phyloP scores from a whole-genome alignment of 2,888 invertebrate species.

The Caradrina clavipalpis region DNA sequence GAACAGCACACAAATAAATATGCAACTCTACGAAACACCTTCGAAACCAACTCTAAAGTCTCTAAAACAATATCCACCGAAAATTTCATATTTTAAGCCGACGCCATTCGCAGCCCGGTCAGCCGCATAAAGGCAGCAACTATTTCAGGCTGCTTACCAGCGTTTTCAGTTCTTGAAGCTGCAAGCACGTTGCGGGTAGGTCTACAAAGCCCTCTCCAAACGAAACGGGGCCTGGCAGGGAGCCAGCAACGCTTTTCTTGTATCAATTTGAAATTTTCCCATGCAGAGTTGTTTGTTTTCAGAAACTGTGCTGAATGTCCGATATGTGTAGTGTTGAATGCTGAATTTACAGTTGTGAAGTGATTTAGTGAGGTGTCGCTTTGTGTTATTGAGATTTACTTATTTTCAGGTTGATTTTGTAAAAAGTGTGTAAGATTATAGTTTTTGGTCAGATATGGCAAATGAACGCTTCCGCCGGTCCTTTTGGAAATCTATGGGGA shows the following conservation, averaged over 20 bases:
- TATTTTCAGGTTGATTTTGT: background rate
- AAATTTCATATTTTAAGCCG: constrained; percentile 36
- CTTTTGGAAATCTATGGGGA: too few species aligned
- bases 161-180: constrained; percentile 72
- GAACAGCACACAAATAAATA: background rate
- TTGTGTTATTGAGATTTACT: constrained; percentile 1
- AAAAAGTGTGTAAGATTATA: too few species aligned
- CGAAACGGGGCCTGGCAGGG: constrained; percentile 73
- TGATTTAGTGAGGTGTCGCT: constrained; percentile 21
- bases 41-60: background rate
- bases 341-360: constrained; percentile 8
- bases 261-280: constrained; percentile 76
- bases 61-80: background rate
- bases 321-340: constrained; percentile 43
- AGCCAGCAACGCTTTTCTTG: constrained; percentile 72
- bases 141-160: constrained; percentile 69
- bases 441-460: too few species aligned
- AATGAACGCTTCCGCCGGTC: too few species aligned
- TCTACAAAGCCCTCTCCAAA: constrained; percentile 76
- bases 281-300: constrained; percentile 63
- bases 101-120: constrained; percentile 55
- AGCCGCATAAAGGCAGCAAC: constrained; percentile 62
- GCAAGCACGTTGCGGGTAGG: constrained; percentile 62
- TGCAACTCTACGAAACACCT: background rate
- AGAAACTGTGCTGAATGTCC: constrained; percentile 49